Base-by-base conservation (phyloP, 2,888 invertebrate genomes). In the Drosophila dives region DNA sequence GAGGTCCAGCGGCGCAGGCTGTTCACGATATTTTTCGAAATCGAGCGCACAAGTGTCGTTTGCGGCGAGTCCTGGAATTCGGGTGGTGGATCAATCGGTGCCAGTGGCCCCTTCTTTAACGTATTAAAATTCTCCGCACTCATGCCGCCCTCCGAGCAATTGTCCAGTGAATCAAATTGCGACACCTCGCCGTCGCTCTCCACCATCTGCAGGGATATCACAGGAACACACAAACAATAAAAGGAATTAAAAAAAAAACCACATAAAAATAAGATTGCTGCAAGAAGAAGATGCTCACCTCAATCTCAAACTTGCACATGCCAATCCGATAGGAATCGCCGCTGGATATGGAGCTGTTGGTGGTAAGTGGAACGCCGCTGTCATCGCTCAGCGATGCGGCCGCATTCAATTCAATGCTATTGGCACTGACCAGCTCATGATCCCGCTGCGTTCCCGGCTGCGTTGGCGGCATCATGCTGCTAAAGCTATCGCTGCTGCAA, bases 101-200 rank as follows among this genome's bases (percentile, higher is more conserved):
- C 95, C 89, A 94, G 94, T 12, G 96, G 96, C 32, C 96, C 96
- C 93, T 97, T 97, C 91, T 97, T 97, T 75, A 97, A 94, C 3
- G 97, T 97, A 91, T 96, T 97, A 91, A 97, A 97, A 93, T 96
- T 96, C 92, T 96, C 96, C 17, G 96, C 96, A 84, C 96, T 96
- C 95, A 97, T 96, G 34, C 95, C 94, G 26, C 95, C 94, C 91
- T 97, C 97, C 7, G 96, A 96, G 69, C 92, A 93, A 66, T 96
- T 95, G 92, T 96, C 97, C 83, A 96, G 94, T 15, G 96, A 96
- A 93, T 96, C 96, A 86, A 95, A 95, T 91, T 96, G 95, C n/a
- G 96, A 97, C 73, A 97, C 94, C 92, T 97, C 97, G 89, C 96
- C 96, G 92, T 97, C 97, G 92, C 97, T 97, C 92, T 97, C 97